Evolutionary conservation across 2,797 vertebrate genomes (phyloP).

Genomic region (Rhodeus uyekii): DNA sequence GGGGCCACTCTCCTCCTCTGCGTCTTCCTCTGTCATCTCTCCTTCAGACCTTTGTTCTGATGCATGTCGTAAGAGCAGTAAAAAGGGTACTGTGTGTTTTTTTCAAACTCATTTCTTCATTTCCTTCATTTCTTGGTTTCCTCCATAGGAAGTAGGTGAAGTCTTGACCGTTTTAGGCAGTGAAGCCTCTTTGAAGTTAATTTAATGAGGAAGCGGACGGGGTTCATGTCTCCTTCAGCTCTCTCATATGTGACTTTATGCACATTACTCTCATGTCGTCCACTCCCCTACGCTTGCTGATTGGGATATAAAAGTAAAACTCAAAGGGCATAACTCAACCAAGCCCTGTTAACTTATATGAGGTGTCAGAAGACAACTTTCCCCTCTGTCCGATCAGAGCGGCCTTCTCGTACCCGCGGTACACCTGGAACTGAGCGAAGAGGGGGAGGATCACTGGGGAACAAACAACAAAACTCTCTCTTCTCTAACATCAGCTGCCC

Average conservation of each 20-base stretch:
- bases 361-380: slow-evolving; percentile 64
- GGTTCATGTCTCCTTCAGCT: slow-evolving; percentile 45
- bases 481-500: slow-evolving; percentile 62
- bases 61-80: slow-evolving; percentile 5
- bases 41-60: slow-evolving; percentile 23
- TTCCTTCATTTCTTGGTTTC: slow-evolving; percentile 15
- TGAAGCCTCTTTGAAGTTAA: slow-evolving; percentile 75
- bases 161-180: slow-evolving; percentile 63
- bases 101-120: not conserved
- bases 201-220: slow-evolving; percentile 68
- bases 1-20: slow-evolving; percentile 36
- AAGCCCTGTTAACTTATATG: slow-evolving; percentile 61
- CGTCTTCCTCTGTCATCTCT: slow-evolving; percentile 60
- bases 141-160: slow-evolving; percentile 36
- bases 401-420: slow-evolving; percentile 16
- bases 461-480: slow-evolving; percentile 61
- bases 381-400: slow-evolving; percentile 47
- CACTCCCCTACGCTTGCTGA: slow-evolving; percentile 14
- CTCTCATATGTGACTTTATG: not conserved
- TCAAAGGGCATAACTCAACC: slow-evolving; percentile 46
- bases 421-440: slow-evolving; percentile 60
- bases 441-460: slow-evolving; percentile 1
- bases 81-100: not conserved
- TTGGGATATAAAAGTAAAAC: slow-evolving; percentile 49
- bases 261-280: slow-evolving; percentile 25